These are phyloP conservation scores for Adela reaumurella DNA, from an alignment of 2,888 invertebrate genomes.

Conservation along the genomic window DNA sequence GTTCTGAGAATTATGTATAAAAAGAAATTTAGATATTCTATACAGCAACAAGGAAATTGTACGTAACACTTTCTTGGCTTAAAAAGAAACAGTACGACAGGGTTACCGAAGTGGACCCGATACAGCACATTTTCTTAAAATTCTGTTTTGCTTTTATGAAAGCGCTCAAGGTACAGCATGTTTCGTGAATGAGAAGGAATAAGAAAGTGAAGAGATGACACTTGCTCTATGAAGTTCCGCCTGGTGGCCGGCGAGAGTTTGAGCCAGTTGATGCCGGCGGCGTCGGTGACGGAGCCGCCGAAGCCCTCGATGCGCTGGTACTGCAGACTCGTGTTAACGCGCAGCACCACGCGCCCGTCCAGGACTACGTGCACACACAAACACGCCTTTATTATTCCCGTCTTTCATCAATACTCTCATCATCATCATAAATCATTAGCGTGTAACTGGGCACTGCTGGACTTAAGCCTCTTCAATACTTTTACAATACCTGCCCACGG, in stretches of 20 bases:
- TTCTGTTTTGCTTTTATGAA: too few species aligned
- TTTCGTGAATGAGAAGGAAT: too few species aligned
- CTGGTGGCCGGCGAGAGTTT: constrained; percentile 44
- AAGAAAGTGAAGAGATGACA: too few species aligned
- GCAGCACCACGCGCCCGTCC: neutral
- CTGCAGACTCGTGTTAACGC: constrained; percentile 11
- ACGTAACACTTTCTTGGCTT: too few species aligned
- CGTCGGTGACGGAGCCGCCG: constrained; percentile 83
- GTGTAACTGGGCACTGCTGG: neutral
- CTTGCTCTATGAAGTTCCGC: constrained; percentile 29
- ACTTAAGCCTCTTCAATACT: too few species aligned
- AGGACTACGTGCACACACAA: too few species aligned
- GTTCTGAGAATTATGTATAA: neutral
- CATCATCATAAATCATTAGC: neutral
- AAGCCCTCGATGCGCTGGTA: constrained; percentile 76
- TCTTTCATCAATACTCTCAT: neutral
- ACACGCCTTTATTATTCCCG: neutral
- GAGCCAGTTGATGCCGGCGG: constrained; percentile 67
- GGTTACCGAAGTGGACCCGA: too few species aligned
- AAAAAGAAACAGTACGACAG: too few species aligned
- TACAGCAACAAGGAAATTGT: too few species aligned
- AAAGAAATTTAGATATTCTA: neutral
- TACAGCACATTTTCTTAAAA: too few species aligned
- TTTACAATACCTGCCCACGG: neutral
- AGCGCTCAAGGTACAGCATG: too few species aligned